Base-by-base conservation (phyloP, 2,113 vertebrate genomes). In the Columba livia region DNA sequence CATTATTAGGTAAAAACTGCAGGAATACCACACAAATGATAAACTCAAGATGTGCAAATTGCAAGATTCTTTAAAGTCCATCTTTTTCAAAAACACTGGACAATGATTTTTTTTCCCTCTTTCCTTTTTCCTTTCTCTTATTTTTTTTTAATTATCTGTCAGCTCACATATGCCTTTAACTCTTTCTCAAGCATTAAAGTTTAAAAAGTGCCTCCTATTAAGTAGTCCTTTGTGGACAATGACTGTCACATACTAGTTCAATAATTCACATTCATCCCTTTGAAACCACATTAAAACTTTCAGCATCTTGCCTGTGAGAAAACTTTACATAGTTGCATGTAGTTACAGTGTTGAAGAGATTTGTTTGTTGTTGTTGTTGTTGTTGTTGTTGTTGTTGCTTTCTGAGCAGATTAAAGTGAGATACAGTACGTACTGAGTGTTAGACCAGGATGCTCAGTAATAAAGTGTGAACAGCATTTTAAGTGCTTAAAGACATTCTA, bases 41-140 rank as follows among this genome's bases (percentile, higher is more conserved):
- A 98, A 98, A 98, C 98, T 97, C 98, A 99, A 98, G 97, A 99
- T 99, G 99, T 99, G 99, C 99, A 99, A 99, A 99, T 98, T 95
- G 99, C 99, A 99, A 99, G 98, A 98, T 99, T 99, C 98, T 98
- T 98, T 99, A 99, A 99, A 99, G 98, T 99, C 99, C 98, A 98
- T 98, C 98, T 98, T 98, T 97, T 97, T 96, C 91, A 97, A 98
- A 99, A 99, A 99, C 99, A 99, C 98, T 99, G 98, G 98, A 99
- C 98, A 98, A 98, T 96, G 96, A 96, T 97, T 96, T 98, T 98
- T 97, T 97, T 97, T 96, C 94, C 94, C 97, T 97, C 95, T 95
- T 94, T 96, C 94, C 95, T 96, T 97, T 98, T 95, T 97, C 94
- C 94, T 97, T 97, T 98, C 97, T 98, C 96, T 70, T 97, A 96